Evolutionary conservation across 2,113 vertebrate genomes (phyloP), one percentile per base, ranked within the genome.

Genomic region (Sinocyclocheilus rhinocerous): DNA sequence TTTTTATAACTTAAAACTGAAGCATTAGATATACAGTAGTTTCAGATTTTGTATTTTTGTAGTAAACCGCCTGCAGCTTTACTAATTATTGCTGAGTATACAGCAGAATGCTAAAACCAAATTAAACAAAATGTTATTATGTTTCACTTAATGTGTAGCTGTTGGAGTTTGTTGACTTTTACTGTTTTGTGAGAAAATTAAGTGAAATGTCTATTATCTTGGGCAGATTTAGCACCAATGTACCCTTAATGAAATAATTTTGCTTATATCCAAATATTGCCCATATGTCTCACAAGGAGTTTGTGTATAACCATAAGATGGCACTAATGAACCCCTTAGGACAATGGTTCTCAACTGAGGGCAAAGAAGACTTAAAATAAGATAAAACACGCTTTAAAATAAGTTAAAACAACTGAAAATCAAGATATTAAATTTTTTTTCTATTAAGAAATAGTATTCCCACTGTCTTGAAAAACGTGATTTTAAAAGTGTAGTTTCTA

Each of bases 311-410:
- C 33, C 78, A 80, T 42, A 48, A 45, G 57, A 65, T 59, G 78
- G 59, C 59, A 81, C 57, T 81, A 61, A 65, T 81, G 59, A 81
- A 65, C n/a, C 4, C n/a, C 36, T 42, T 18, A 24, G 36, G 12
- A 48, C 72, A 24, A 0, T n/a, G 12, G 39, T 48, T 48, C 72
- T 24, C 20, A 22, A 39, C 1, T 4, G 16, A 36, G 67, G 6
- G 13, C 6, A 33, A 8, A 69, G 3, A 33, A 36, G 16, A 9
- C 29, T 20, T 70, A 4, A 10, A 36, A 70, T 33, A 26, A 65
- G 61, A 65, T 13, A 26, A 63, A 63, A 63, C 2, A 36, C 36
- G 16, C 15, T 18, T 33, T 70, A 70, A 39, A 72, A 42, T 8
- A 15, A 75, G 22, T 11, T 6, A 24, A 45, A 75, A 75, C 9